phyloP scores from a whole-genome alignment of 37 sponge, comb jelly and placozoan species.

The Eunapius fragilis region DNA sequence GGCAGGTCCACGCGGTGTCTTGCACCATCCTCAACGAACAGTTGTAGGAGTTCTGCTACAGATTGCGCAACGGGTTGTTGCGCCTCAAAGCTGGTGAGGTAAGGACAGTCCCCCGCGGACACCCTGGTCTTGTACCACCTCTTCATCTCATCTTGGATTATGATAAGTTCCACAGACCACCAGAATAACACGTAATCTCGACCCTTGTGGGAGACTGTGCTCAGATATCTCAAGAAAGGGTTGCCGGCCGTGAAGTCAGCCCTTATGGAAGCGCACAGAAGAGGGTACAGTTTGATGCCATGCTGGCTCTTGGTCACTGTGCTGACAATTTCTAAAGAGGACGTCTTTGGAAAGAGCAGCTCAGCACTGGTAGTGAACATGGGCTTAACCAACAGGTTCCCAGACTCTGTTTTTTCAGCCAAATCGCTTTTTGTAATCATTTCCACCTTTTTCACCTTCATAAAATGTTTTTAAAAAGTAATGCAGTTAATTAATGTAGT shows the following conservation, averaged over 20 bases:
- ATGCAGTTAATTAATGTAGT: no score
- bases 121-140: constrained; percentile 10
- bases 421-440: neutral
- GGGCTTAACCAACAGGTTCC: neutral
- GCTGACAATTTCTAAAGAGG: constrained; percentile 1
- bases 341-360: constrained; percentile 7
- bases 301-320: neutral
- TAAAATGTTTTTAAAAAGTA: no score
- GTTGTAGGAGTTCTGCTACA: constrained; percentile 36
- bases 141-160: constrained; percentile 61
- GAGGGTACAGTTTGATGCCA: neutral
- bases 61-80: constrained; percentile 26
- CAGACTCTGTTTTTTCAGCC: neutral
- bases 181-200: constrained; percentile 60
- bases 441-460: neutral
- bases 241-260: constrained; percentile 54
- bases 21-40: constrained; percentile 32
- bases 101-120: neutral
- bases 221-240: constrained; percentile 50
- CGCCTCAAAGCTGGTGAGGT: constrained; percentile 17
- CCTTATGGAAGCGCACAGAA: constrained; percentile 55
- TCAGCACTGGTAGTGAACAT: constrained; percentile 39
- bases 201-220: neutral
- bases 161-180: constrained; percentile 59
- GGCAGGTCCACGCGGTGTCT: constrained; percentile 33